These are phyloP conservation scores for Oppia nitens DNA, from an alignment of 1,140 invertebrate genomes.

Conservation along the genomic window DNA sequence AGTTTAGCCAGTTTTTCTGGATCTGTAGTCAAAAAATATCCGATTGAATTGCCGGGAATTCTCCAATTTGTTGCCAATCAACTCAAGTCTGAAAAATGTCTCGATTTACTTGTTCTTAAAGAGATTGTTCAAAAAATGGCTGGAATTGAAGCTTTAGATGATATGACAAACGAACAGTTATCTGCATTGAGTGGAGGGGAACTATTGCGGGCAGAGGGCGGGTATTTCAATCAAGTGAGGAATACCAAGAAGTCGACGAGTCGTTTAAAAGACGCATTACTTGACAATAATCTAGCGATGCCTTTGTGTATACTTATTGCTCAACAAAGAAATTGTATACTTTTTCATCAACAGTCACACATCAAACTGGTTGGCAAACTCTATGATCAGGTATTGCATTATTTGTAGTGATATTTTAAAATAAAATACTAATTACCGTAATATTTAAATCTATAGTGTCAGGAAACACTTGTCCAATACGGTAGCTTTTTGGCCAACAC, in stretches of 20 bases:
- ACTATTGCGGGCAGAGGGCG: slow-evolving; percentile 78
- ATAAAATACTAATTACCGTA: no score
- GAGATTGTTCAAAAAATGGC: slow-evolving; percentile 99
- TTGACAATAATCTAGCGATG: slow-evolving; percentile 78
- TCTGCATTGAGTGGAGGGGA: slow-evolving; percentile 93
- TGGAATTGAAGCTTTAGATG: slow-evolving; percentile 88
- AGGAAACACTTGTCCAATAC: slow-evolving; percentile 94
- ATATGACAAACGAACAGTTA: slow-evolving; percentile 88
- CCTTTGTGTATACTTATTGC: slow-evolving; percentile 85
- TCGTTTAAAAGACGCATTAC: slow-evolving; percentile 83
- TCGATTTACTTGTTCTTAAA: slow-evolving; percentile 85
- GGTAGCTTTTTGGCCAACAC: slow-evolving; percentile 77
- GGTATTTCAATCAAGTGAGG: slow-evolving; percentile 87
- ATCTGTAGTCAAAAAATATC: slow-evolving; percentile 90
- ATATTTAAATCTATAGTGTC: no score
- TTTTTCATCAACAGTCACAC: slow-evolving; percentile 72
- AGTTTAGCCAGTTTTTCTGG: slow-evolving; percentile 82
- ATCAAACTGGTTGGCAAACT: slow-evolving; percentile 52
- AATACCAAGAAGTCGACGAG: slow-evolving; percentile 92
- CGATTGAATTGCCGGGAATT: slow-evolving; percentile 81
- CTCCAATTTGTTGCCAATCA: slow-evolving; percentile 95
- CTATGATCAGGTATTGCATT: slow-evolving; percentile 30
- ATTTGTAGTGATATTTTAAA: slow-evolving; percentile 10
- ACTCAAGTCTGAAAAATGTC: slow-evolving; percentile 81
- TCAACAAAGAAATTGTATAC: slow-evolving; percentile 84